Percentiles rank a stretch among this genome's conserved stretches.
phyloP scores from a whole-genome alignment of 2,797 vertebrate genomes.

The Anolis apletophallus region DNA sequence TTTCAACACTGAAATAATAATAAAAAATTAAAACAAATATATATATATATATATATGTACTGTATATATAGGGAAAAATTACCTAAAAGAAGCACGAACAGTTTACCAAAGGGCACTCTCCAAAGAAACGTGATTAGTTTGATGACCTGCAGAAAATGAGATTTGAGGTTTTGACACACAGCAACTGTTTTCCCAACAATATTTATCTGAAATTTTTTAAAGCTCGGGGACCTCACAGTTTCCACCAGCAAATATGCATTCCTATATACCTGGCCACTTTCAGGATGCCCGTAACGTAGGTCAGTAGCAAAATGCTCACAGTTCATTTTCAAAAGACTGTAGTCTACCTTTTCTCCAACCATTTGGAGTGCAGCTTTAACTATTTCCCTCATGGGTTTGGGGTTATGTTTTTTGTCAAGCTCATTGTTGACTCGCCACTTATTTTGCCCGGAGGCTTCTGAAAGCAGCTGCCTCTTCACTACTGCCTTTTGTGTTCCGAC shows the following conservation, averaged over 20 bases:
- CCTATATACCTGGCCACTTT: not conserved
- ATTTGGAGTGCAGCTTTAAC: rapidly evolving
- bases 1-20: too few relatives aligned
- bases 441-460: not conserved
- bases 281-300: not conserved
- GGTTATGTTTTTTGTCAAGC: not conserved
- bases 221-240: not conserved
- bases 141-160: too few relatives aligned
- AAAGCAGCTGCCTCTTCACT: not conserved
- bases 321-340: not conserved
- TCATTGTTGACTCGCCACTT: not conserved
- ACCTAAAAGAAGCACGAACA: too few relatives aligned
- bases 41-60: too few relatives aligned
- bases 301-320: not conserved
- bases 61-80: too few relatives aligned
- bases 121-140: too few relatives aligned
- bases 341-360: not conserved
- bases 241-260: not conserved
- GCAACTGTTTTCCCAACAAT: too few relatives aligned
- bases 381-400: not conserved
- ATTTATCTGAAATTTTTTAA: too few relatives aligned
- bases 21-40: too few relatives aligned
- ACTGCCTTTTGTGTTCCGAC: not conserved
- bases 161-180: too few relatives aligned
- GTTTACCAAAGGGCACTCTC: too few relatives aligned